Evolutionary conservation across 64 coral and sea anemone genomes (phyloP).

Genomic region (Trachythela sp.): DNA sequence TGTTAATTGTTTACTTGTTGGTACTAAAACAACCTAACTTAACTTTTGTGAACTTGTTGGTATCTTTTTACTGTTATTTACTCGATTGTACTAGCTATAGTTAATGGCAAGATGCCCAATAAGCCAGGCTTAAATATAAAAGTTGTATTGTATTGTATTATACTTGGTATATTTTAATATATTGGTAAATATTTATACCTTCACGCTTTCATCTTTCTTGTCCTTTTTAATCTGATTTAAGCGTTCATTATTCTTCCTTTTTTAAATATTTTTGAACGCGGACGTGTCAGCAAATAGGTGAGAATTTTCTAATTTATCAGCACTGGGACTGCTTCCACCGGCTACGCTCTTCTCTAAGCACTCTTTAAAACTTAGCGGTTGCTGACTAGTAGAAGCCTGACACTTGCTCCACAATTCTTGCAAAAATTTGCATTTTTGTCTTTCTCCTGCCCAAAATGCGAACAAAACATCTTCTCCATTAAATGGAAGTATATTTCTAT

Average conservation of each 20-base stretch:
- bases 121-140: no score
- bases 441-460: no score
- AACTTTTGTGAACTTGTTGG: no score
- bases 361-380: conserved; percentile 10
- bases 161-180: background rate
- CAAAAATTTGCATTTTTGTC: no score
- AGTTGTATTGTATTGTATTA: background rate
- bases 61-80: no score
- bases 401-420: no score
- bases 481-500: background rate
- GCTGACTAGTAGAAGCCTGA: background rate
- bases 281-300: background rate
- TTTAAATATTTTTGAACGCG: background rate
- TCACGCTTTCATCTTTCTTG: background rate
- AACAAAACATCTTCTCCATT: background rate
- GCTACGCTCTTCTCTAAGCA: background rate
- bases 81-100: no score
- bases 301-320: background rate
- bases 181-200: background rate
- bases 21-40: no score
- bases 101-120: no score
- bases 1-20: no score
- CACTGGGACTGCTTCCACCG: background rate
- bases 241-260: background rate
- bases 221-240: conserved; percentile 5